phyloP scores from a whole-genome alignment of 64 coral and sea anemone genomes.

The Astreopora myriophthalma region DNA sequence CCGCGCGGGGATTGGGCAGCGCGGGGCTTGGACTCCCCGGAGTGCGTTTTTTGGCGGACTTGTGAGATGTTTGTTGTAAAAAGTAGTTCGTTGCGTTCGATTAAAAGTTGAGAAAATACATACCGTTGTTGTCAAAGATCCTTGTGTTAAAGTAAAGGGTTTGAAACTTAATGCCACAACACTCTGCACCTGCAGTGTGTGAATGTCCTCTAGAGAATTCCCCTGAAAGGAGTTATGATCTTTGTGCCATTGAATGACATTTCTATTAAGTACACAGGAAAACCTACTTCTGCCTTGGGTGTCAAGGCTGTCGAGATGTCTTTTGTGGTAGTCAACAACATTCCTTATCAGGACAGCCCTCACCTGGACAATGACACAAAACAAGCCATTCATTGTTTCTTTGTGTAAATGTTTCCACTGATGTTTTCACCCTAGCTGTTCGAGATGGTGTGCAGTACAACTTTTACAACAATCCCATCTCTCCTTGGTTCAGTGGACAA shows the following conservation, averaged over 20 bases:
- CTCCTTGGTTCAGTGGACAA: conserved; percentile 1
- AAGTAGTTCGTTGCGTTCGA: too few relatives aligned
- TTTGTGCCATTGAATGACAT: not conserved
- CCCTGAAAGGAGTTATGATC: not conserved
- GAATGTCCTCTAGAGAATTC: not conserved
- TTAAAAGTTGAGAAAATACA: too few relatives aligned
- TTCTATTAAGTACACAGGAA: not conserved
- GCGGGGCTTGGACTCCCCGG: too few relatives aligned
- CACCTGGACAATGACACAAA: not conserved
- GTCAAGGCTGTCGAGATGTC: not conserved
- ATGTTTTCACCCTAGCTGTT: not conserved
- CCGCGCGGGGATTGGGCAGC: too few relatives aligned
- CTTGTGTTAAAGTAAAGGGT: not conserved
- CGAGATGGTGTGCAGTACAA: not conserved
- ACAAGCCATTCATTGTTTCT: not conserved
- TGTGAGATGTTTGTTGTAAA: too few relatives aligned
- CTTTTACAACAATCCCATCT: not conserved
- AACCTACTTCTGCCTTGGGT: not conserved
- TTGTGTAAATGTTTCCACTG: not conserved
- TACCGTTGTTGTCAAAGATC: not conserved
- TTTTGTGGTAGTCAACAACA: not conserved
- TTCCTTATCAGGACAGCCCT: not conserved
- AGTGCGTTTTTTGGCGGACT: too few relatives aligned
- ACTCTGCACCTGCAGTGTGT: not conserved
- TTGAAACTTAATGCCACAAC: not conserved